Percentiles rank a stretch among this genome's conserved stretches.
Conservation (phyloP, 2,888 invertebrate genomes). For the Sminthurinus aureus region DNA sequence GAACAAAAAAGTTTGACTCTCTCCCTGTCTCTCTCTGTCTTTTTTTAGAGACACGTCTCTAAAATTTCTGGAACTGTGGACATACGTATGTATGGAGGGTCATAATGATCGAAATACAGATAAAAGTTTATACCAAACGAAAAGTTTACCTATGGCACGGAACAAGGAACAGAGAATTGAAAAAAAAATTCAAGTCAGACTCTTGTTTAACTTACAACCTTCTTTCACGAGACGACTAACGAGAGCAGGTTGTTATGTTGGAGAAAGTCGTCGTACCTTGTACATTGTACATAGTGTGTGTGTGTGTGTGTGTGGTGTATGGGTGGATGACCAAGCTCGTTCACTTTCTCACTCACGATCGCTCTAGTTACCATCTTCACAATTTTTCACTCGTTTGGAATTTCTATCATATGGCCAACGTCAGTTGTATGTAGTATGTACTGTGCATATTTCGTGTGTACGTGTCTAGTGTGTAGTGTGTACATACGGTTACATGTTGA, state of each 20-base stretch:
- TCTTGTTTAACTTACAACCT: constrained; percentile 15
- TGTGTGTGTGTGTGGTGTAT: background rate
- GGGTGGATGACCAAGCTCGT: background rate
- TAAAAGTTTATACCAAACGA: too few relatives aligned
- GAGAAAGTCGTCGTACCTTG: background rate
- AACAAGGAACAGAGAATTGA: background rate
- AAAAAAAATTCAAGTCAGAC: background rate
- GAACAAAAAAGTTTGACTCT: too few relatives aligned
- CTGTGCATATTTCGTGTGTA: background rate
- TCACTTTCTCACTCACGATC: background rate
- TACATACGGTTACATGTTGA: too few relatives aligned
- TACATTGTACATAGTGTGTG: background rate
- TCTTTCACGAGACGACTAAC: constrained; percentile 7
- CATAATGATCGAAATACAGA: background rate
- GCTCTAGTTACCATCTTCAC: background rate
- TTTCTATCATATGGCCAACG: background rate
- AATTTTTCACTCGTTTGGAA: constrained; percentile 2
- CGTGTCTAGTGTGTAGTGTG: background rate
- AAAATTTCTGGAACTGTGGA: background rate
- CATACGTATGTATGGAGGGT: background rate
- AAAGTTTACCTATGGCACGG: too few relatives aligned
- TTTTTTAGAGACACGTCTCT: too few relatives aligned
- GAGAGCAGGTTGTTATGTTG: constrained; percentile 18
- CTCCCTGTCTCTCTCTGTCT: too few relatives aligned
- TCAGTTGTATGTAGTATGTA: background rate